Base-by-base conservation (phyloP, 1,140 invertebrate genomes). In the Drosophila melanica region DNA sequence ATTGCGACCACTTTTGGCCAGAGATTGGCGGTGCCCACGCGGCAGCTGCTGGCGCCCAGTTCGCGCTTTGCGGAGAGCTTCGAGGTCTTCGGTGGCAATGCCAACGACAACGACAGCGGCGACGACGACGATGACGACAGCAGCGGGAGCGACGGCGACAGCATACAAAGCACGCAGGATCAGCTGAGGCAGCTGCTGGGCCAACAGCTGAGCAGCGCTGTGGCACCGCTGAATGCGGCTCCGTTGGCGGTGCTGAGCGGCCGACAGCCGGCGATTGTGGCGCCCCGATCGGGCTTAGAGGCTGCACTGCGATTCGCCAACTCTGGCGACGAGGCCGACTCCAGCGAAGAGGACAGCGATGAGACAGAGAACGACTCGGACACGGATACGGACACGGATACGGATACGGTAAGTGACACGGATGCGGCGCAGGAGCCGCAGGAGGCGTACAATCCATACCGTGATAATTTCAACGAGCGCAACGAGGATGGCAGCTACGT, bases 401-500 rank as follows among this genome's bases (percentile, higher is more conserved):
- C 33, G 10, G 30, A 35, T 12, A 9, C 12, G 3, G 47, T 37
- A 9, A 9, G 27, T 1, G 30, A 51, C 27, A 2, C 10, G 1
- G 2, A 33, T 20, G 1, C 27, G 4, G 27, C 10, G 18, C 63
- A 47, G 1, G 10, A 37, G 6, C 44, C 20, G 2, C 35, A 35
- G 39, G 35, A 51, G 47, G 44, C 54, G 7, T 89, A 89, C 30
- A 84, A 89, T 80, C 47, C 84, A 16, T 89, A 81, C 69, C 77
- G 85, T 0, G 84, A 89, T 30, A 89, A 84, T 33, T 89, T 89
- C 45, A 71, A 84, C 30, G 84, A 89, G 62, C 66, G 70, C 4
- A 80, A 80, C 35, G 63, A 63, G n/a, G 84, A 89, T 30, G 84
- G 84, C 50, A 89, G 80, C 70, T 89, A 89, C 4, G 30, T 80